Conservation (phyloP, 2,797 vertebrate species). For the Aldrovandia affinis region DNA sequence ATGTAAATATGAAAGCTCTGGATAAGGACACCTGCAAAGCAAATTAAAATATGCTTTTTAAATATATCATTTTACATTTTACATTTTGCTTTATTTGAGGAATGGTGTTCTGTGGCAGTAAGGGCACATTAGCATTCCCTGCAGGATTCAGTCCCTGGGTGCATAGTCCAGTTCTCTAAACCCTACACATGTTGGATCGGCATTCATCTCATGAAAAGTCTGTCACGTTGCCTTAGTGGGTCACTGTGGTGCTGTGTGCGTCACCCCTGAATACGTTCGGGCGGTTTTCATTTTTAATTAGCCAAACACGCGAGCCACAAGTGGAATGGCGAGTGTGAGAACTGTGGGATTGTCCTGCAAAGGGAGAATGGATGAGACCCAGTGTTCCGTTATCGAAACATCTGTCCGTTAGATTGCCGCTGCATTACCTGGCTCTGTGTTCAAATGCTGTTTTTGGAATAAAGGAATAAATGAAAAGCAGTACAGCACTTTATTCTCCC, state of each 20-base stretch:
- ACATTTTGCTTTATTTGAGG: neutral
- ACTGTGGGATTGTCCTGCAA: neutral
- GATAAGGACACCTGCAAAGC: too few relatives aligned
- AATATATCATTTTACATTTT: too few relatives aligned
- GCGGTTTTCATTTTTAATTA: neutral
- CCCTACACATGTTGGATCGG: neutral
- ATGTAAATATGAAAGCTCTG: too few relatives aligned
- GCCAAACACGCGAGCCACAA: neutral
- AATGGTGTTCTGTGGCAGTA: conserved; percentile 33
- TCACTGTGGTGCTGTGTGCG: neutral
- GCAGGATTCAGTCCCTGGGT: neutral
- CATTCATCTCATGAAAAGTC: neutral
- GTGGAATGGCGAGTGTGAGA: neutral
- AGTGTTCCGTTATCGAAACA: neutral
- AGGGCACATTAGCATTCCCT: conserved; percentile 28
- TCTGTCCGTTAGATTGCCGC: neutral
- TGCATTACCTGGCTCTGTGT: neutral
- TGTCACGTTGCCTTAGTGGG: neutral
- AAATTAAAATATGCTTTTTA: too few relatives aligned
- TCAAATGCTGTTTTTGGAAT: neutral
- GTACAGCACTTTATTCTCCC: neutral
- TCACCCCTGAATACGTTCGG: neutral
- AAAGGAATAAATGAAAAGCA: neutral
- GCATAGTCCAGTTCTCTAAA: neutral
- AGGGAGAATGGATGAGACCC: neutral